Evolutionary conservation across 2,888 invertebrate genomes (phyloP).

Genomic region (Eucriotettix oculatus): DNA sequence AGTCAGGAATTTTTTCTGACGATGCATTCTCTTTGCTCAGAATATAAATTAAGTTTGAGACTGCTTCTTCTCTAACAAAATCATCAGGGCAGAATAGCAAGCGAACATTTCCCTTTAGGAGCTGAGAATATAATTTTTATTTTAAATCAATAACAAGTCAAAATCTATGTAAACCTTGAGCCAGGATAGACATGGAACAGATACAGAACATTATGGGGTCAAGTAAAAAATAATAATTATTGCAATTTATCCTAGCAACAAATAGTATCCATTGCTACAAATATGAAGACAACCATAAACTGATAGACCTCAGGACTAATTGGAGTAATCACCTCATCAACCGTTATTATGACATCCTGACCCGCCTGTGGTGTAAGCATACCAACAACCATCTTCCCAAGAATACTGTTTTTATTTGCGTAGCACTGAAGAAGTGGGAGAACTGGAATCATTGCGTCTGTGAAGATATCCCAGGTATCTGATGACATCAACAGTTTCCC

Average conservation of each 20-base stretch:
- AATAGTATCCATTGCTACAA: no score
- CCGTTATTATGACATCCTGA: background rate
- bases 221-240: no score
- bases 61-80: conserved; percentile 30
- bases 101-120: conserved; percentile 32
- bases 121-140: conserved; percentile 16
- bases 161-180: no score
- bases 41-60: conserved; percentile 33
- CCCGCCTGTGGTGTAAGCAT: conserved; percentile 45
- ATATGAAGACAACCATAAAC: no score
- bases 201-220: no score
- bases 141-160: no score
- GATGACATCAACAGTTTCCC: conserved; percentile 44
- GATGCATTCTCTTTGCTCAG: conserved; percentile 29
- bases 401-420: conserved; percentile 30
- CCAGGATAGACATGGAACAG: no score
- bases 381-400: conserved; percentile 43
- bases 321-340: background rate
- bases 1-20: conserved; percentile 27
- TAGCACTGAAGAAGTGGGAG: conserved; percentile 43
- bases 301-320: background rate
- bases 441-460: conserved; percentile 39
- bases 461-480: conserved; percentile 39
- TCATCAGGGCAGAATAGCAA: conserved; percentile 28
- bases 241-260: no score